Conservation (phyloP, 2,797 vertebrate species). For the Lerista edwardsae region DNA sequence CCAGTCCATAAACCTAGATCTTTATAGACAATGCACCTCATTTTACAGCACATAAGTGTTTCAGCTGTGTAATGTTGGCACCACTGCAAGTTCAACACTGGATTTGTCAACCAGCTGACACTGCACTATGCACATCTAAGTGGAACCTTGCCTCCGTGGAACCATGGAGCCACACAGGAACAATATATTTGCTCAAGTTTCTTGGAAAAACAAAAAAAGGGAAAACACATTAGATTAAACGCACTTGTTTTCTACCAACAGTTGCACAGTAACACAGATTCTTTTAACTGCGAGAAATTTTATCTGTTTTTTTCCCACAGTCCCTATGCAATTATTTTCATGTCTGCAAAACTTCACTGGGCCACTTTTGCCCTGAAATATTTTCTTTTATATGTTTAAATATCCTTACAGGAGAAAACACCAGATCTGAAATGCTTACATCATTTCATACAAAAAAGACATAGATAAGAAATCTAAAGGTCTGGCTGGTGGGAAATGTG, state of each 20-base stretch:
- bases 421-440: not conserved
- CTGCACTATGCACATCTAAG: slow-evolving; percentile 58
- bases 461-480: not conserved
- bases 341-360: not conserved
- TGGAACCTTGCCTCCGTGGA: slow-evolving; percentile 63
- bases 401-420: not conserved
- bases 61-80: slow-evolving; percentile 57
- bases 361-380: not conserved
- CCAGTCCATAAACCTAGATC: not conserved
- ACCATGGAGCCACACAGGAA: slow-evolving; percentile 53
- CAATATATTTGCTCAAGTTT: slow-evolving; percentile 14
- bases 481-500: not conserved
- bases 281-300: no score
- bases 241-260: not conserved
- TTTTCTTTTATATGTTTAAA: not conserved
- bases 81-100: slow-evolving; percentile 44
- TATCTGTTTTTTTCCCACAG: not conserved
- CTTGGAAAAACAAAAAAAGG: slow-evolving; percentile 14
- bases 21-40: slow-evolving; percentile 44
- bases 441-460: not conserved
- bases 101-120: slow-evolving; percentile 64
- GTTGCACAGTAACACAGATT: not conserved
- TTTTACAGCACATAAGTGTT: slow-evolving; percentile 46
- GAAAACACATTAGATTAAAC: slow-evolving; percentile 40
- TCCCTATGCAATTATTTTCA: no score